Evolutionary conservation across 2,797 vertebrate species (phyloP), one percentile per base, ranked within the genome.

Genomic region (Gymnopithys bicolor): DNA sequence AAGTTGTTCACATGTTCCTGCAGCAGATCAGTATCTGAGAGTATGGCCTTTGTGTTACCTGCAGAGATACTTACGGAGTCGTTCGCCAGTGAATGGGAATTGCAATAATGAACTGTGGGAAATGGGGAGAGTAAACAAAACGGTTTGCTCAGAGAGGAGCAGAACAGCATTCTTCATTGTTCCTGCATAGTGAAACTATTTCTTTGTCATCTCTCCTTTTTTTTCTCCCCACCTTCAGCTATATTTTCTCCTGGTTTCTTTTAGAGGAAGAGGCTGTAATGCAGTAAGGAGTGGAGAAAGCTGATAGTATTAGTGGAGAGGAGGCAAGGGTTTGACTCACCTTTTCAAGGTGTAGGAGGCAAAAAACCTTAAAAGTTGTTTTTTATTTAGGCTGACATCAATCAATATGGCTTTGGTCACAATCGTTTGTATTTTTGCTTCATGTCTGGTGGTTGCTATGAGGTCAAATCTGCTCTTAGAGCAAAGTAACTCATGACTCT

Each of bases 51-150:
- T 33, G 69, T 66, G n/a, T 51, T 56, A 56, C 58, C 5, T 0
- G 30, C 22, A 10, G 32, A 46, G 45, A n/a, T 8, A 3, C 3
- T 14, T 13, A 8, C 0, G n/a, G 18, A 14, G 1, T 23, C 1
- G 0, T 52, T 79, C 15, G 2, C 33, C 23, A 4, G 19, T n/a
- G 39, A 45, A 11, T 16, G 24, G 63, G 7, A 37, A 5, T 12
- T 70, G 43, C 21, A 5, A 1, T 52, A 14, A 17, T 17, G 23
- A 60, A 10, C 0, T 19, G n/a, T 10, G 33, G 49, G 45, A 53
- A 16, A 55, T 8, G 3, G 83, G 24, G 23, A 82, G 35, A 51
- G 35, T 18, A 43, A 46, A 37, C 56, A 55, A 63, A 90, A n/a
- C n/a, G 37, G 30, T 13, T 81, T 81, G 17, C 43, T 66, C 19